Conservation (phyloP, 2,888 invertebrate species). For the Aromia moschata region DNA sequence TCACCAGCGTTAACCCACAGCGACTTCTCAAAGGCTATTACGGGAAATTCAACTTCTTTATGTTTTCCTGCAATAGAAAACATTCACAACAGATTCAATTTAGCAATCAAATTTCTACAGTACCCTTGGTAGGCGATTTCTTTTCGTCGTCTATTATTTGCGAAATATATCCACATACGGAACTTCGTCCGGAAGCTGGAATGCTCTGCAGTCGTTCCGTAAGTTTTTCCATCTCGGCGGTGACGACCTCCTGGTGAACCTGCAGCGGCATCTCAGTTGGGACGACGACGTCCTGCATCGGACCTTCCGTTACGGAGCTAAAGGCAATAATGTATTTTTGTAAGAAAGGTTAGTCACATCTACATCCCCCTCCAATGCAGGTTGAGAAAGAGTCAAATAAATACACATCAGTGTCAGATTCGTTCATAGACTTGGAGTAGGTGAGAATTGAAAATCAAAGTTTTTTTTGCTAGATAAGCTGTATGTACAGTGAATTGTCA, state of each 20-base stretch:
- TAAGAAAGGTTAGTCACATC: too few relatives aligned
- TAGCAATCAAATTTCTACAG: neutral
- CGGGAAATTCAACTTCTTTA: constrained; percentile 39
- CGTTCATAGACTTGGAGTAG: too few relatives aligned
- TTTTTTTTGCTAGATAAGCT: too few relatives aligned
- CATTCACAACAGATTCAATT: neutral
- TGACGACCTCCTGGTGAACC: constrained; percentile 48
- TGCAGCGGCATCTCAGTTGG: constrained; percentile 48
- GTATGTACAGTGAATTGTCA: too few relatives aligned
- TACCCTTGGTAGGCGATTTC: constrained; percentile 39
- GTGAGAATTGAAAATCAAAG: too few relatives aligned
- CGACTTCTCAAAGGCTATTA: constrained; percentile 48
- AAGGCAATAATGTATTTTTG: too few relatives aligned
- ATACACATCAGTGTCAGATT: too few relatives aligned
- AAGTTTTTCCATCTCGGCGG: constrained; percentile 47
- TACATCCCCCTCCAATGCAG: too few relatives aligned
- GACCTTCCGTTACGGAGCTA: constrained; percentile 57
- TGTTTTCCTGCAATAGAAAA: constrained; percentile 25
- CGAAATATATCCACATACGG: constrained; percentile 45
- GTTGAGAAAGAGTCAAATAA: too few relatives aligned
- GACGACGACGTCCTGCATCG: constrained; percentile 57
- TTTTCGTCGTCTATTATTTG: constrained; percentile 40
- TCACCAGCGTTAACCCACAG: constrained; percentile 50
- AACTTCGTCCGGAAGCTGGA: constrained; percentile 43
- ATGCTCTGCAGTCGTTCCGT: constrained; percentile 41